phyloP scores from a whole-genome alignment of 2,888 invertebrate genomes.

The Exocentrus adspersus region DNA sequence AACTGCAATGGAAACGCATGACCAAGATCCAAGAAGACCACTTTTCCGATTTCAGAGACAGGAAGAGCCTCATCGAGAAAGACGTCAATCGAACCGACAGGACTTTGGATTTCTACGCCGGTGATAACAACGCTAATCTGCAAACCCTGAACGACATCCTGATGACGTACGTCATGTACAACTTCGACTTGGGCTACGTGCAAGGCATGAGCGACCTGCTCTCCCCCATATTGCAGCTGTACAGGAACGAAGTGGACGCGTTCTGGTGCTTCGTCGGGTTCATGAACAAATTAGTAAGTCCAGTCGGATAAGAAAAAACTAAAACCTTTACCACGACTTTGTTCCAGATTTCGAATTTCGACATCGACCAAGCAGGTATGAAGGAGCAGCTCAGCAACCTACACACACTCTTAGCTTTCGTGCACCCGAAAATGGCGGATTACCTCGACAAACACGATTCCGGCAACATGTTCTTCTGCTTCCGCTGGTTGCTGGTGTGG shows the following conservation, averaged over 20 bases:
- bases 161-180: constrained; percentile 99
- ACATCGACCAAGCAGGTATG: constrained; percentile 97
- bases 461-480: constrained; percentile 98
- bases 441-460: constrained; percentile 89
- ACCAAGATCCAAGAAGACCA: constrained; percentile 86
- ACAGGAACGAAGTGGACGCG: constrained; percentile 94
- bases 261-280: constrained; percentile 99
- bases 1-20: constrained; percentile 95
- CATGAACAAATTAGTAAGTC: constrained; percentile 92
- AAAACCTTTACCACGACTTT: too few relatives aligned
- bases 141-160: constrained; percentile 87
- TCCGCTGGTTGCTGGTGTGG: constrained; percentile 76
- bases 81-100: constrained; percentile 95
- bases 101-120: constrained; percentile 89
- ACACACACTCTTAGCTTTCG: constrained; percentile 81
- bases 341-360: constrained; percentile 79
- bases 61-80: constrained; percentile 95
- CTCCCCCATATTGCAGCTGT: constrained; percentile 88
- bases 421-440: constrained; percentile 84
- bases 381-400: constrained; percentile 90
- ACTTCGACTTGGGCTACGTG: constrained; percentile 96
- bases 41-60: constrained; percentile 88
- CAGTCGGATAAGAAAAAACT: too few relatives aligned
- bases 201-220: constrained; percentile 98
- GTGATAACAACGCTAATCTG: constrained; percentile 91